Evolutionary conservation across 92 coral and sea anemone genomes (phyloP).

Genomic region (Epizoanthus ramosus): DNA sequence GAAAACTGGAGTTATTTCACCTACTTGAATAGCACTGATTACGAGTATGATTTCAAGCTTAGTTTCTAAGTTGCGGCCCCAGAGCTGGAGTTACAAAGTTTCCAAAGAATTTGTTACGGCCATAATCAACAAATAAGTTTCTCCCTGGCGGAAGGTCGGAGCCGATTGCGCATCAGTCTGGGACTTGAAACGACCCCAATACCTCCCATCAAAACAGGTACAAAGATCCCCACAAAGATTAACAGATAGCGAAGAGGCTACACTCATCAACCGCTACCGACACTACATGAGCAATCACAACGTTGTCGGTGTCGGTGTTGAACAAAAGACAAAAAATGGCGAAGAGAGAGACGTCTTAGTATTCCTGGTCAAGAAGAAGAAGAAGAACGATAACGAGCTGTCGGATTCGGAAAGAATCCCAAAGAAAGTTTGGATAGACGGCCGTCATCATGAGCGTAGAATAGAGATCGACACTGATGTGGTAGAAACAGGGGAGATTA

Average conservation of each 20-base stretch:
- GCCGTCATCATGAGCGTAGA: conserved; percentile 13
- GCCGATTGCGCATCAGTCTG: too few species aligned
- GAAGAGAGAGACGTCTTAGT: background rate
- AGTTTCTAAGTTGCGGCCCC: too few species aligned
- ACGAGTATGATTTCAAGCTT: too few species aligned
- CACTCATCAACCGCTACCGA: background rate
- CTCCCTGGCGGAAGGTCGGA: too few species aligned
- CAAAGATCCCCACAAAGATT: background rate
- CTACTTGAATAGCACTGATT: too few species aligned
- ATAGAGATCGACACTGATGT: background rate
- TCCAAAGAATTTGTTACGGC: too few species aligned
- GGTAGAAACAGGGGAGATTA: background rate
- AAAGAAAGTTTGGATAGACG: conserved; percentile 8
- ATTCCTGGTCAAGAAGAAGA: background rate
- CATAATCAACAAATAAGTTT: too few species aligned
- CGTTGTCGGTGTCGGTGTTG: background rate
- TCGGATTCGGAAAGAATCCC: background rate
- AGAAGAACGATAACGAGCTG: background rate
- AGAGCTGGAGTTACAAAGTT: too few species aligned
- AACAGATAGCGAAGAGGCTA: background rate
- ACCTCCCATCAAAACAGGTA: too few species aligned
- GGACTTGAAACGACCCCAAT: too few species aligned
- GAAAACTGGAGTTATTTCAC: too few species aligned
- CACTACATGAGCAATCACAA: conserved; percentile 3
- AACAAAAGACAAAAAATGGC: background rate